Base-by-base conservation (phyloP, 2,888 invertebrate genomes). In the Andricus quercusramuli region DNA sequence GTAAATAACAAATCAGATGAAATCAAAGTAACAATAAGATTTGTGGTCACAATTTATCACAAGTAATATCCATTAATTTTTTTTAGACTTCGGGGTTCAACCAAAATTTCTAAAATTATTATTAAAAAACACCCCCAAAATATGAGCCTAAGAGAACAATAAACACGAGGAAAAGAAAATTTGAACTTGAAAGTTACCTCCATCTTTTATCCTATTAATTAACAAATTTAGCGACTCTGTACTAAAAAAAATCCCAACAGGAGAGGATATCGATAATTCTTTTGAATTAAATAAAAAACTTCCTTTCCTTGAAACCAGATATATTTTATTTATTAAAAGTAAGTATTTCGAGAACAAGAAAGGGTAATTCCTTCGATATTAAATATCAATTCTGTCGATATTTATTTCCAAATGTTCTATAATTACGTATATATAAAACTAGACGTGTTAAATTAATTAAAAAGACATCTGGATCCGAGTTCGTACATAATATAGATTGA, bases 401-500 rank as follows among this genome's bases (percentile, higher is more conserved):
- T 70, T 70, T 70, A 70, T 70, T 70, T 70, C 44, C 17, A 47
- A 68, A 68, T 25, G 9, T 70, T 74, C 32, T 29, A 29, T 56
- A 74, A 20, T 74, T 56, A 74, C 32, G 32, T 56, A 74, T 62
- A 29, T 47, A 47, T 47, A 70, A 74, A 74, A 74, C 47, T 74
- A 74, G 74, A 74, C 25, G 74, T 74, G 32, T 17, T 74, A 32
- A 51, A 51, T n/a, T 74, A 20, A 74, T 74, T 74, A 74, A 74
- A 70, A 74, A 32, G 47, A 37, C 51, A 56, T 74, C 32, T 56
- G 29, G 20, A 56, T 29, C 47, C 2, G 47, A 25, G 25, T 47
- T 68, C 32, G 20, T 56, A 20, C n/a, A n/a, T 29, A 44, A 25
- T 29, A 47, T 29, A 70, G 47, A 68, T 25, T 47, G 32, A 70